A percentile compares a stretch with the other conserved stretches of the same genome.
phyloP scores from a whole-genome alignment of 1,140 invertebrate species.

The Palaemon carinicauda region DNA sequence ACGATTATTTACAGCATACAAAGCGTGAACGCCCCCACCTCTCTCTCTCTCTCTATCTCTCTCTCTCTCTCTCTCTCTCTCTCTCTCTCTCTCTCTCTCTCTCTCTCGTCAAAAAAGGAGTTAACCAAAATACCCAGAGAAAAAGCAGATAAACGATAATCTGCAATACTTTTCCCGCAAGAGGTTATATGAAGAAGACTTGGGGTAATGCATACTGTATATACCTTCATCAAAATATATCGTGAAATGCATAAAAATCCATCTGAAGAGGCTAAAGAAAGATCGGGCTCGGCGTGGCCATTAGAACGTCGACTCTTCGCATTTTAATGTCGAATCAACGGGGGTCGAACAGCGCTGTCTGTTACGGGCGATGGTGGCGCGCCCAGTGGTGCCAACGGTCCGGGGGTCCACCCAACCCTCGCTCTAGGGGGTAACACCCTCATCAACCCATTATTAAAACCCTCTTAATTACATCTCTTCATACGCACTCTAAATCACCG shows the following conservation, averaged over 20 bases:
- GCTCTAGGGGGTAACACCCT: background rate
- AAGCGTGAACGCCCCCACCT: no score
- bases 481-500: no score
- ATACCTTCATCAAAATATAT: background rate
- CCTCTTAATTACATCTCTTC: background rate
- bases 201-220: background rate
- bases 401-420: background rate
- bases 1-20: no score
- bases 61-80: no score
- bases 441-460: background rate
- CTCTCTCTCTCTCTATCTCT: no score
- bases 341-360: constrained; percentile 30
- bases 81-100: no score
- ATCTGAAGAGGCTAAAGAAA: background rate
- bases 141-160: background rate
- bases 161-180: background rate
- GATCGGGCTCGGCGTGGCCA: background rate
- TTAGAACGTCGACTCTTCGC: background rate
- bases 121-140: no score
- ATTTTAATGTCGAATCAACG: constrained; percentile 35
- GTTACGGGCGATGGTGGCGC: constrained; percentile 6
- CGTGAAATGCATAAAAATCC: background rate
- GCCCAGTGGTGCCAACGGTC: background rate
- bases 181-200: background rate
- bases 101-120: no score